phyloP scores from a whole-genome alignment of 2,797 vertebrate species.

The Clarias pachynema region DNA sequence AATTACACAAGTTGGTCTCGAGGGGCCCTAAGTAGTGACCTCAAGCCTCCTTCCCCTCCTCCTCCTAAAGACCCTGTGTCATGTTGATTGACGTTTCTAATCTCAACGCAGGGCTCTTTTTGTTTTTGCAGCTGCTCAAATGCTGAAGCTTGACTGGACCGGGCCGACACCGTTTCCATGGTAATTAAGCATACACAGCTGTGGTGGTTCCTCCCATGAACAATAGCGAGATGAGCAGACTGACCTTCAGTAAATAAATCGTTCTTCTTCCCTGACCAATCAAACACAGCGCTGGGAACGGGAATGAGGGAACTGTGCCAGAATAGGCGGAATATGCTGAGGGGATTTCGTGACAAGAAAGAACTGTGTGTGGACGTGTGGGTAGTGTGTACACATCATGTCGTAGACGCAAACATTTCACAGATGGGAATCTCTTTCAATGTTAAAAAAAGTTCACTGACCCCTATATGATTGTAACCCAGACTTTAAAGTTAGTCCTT shows the following conservation, averaged over 20 bases:
- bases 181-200: slow-evolving; percentile 68
- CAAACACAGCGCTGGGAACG: slow-evolving; percentile 31
- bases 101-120: slow-evolving; percentile 37
- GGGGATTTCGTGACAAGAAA: slow-evolving; percentile 1
- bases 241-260: slow-evolving; percentile 54
- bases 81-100: slow-evolving; percentile 54
- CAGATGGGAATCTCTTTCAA: slow-evolving; percentile 2
- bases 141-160: slow-evolving; percentile 59
- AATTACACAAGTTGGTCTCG: slow-evolving; percentile 31
- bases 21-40: slow-evolving; percentile 29
- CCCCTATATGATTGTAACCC: not conserved
- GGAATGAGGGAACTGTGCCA: slow-evolving; percentile 17
- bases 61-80: not conserved
- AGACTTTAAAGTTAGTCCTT: not conserved
- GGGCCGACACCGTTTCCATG: slow-evolving; percentile 61
- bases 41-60: not conserved
- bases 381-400: slow-evolving; percentile 8
- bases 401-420: not conserved
- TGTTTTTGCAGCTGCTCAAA: slow-evolving; percentile 59
- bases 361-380: not conserved
- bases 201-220: slow-evolving; percentile 55
- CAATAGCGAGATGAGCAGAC: slow-evolving; percentile 54
- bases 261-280: slow-evolving; percentile 39
- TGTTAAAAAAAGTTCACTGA: not conserved
- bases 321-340: not conserved